These are phyloP conservation scores for Saguinus midas DNA, from an alignment of 2,113 vertebrate genomes.

Conservation along the genomic window DNA sequence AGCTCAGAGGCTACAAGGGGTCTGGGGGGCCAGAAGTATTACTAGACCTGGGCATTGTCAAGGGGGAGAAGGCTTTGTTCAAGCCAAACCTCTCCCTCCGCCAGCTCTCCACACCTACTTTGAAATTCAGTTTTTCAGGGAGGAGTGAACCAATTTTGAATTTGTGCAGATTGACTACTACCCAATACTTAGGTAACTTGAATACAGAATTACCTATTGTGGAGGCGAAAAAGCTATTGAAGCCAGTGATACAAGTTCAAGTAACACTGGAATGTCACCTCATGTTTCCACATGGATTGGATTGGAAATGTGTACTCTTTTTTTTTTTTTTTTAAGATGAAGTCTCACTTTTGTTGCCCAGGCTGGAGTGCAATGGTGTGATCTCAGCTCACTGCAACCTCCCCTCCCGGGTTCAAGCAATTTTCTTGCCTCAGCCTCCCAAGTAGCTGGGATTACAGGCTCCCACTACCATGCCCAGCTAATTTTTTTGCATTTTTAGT, in stretches of 20 bases:
- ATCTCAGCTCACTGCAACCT: too few species aligned
- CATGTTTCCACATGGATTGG: rapidly evolving
- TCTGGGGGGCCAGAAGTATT: not conserved
- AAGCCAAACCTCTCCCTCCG: not conserved
- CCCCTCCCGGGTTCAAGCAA: too few species aligned
- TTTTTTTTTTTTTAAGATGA: too few species aligned
- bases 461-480: too few species aligned
- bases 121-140: not conserved
- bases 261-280: not conserved
- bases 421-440: too few species aligned
- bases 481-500: too few species aligned
- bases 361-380: too few species aligned
- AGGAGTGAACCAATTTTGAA: not conserved
- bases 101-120: not conserved
- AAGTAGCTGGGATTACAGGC: too few species aligned
- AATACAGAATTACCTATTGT: not conserved
- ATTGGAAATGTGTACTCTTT: too few species aligned
- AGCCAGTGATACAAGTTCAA: not conserved
- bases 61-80: not conserved
- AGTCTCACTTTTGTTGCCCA: too few species aligned
- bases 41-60: not conserved
- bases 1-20: not conserved
- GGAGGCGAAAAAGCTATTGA: not conserved
- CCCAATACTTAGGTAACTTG: not conserved
- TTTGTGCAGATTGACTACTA: too few species aligned